Evolutionary conservation across 2,888 invertebrate species (phyloP).

Genomic region (Crematogaster levior): DNA sequence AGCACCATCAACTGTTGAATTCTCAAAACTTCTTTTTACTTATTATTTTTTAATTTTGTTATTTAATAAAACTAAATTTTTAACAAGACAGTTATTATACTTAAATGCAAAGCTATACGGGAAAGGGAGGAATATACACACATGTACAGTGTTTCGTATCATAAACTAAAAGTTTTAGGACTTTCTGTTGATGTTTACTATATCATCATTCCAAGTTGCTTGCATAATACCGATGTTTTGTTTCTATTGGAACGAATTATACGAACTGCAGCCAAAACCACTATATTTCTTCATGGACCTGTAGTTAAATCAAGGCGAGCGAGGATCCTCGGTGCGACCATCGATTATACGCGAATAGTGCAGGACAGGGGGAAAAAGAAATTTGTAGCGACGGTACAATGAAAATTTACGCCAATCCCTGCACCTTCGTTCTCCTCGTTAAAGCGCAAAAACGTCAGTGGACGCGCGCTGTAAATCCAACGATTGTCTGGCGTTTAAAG

Average conservation of each 20-base stretch:
- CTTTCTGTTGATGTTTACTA: neutral
- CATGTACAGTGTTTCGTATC: neutral
- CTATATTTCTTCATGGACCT: conserved; percentile 57
- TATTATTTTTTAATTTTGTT: no score
- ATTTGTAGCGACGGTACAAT: conserved; percentile 61
- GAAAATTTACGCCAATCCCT: conserved; percentile 67
- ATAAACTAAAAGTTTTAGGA: conserved; percentile 15
- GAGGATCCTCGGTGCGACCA: conserved; percentile 43
- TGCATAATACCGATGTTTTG: conserved; percentile 12
- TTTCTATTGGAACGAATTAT: conserved; percentile 27
- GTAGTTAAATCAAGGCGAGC: conserved; percentile 47
- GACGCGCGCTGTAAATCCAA: conserved; percentile 54
- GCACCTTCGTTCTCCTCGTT: conserved; percentile 42
- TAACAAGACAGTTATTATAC: no score
- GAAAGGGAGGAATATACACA: neutral
- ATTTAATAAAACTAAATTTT: neutral
- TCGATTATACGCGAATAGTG: conserved; percentile 59
- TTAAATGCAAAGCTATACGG: neutral
- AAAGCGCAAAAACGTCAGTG: conserved; percentile 65
- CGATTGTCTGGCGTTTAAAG: conserved; percentile 59
- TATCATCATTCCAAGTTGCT: conserved; percentile 15
- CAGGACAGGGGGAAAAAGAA: conserved; percentile 31
- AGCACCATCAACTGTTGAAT: no score
- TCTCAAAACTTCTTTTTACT: no score
- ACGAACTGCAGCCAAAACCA: neutral